Base-by-base conservation (phyloP, 2,113 vertebrate genomes). In the Morone chrysops region DNA sequence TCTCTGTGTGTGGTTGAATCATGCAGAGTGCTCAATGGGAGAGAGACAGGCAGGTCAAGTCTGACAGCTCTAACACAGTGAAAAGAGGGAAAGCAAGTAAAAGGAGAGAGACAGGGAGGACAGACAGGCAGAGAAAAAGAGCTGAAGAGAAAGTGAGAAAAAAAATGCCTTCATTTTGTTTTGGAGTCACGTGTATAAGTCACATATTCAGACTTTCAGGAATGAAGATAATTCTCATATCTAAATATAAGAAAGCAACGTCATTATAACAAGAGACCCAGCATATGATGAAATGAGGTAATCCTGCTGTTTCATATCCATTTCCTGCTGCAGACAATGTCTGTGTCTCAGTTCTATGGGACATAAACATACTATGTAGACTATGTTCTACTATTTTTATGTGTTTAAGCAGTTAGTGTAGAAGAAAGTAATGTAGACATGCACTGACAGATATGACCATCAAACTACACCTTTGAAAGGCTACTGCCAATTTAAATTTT, bases 1-100 rank as follows among this genome's bases (percentile, higher is more conserved):
- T 77, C 18, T 82, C 74, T 85, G 72, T 80, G 82, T 80, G 79
- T 43, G 77, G 81, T 81, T 88, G 90, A 81, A 80, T 92, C 90
- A 87, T 80, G 81, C 80, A 68, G 85, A 60, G 89, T 75, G 70
- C 91, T 92, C 91, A 40, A 82, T 88, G 94, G 94, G 93, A 94
- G 92, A 89, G 91, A 87, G 90, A 94, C 88, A 83, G 86, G 81
- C 89, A 88, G 93, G 93, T 94, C 94, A 95, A 82, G 78, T 88
- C 90, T 92, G 89, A 95, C 90, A 94, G 87, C 91, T 92, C 89
- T 45, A 81, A 92, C 89, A 83, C 86, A 78, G 87, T 40, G 77
- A 81, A 85, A 78, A 86, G 80, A 88, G 77, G 57, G 74, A 85
- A 70, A 87, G 71, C 54, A 71, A 85, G 82, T 38, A n/a, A 65